A percentile compares a stretch with the other conserved stretches of the same genome.
These are phyloP conservation scores for Gymnothorax reevesii DNA, from an alignment of 2,797 vertebrate species.

Conservation along the genomic window DNA sequence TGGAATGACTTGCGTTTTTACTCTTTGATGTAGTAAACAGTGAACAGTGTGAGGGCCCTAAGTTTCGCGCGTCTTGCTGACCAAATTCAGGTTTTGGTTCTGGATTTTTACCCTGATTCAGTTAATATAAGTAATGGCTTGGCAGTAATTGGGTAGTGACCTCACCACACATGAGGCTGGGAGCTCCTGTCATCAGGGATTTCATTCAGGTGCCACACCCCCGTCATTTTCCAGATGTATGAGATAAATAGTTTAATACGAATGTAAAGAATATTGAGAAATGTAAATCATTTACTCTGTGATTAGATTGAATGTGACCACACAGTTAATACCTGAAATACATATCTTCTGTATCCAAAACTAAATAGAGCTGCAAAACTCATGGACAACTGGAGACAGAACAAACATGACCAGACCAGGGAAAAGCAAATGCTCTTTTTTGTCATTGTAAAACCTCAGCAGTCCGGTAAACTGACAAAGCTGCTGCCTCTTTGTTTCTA, in stretches of 20 bases:
- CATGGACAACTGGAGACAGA: not conserved
- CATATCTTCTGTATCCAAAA: not conserved
- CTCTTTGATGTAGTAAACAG: not conserved
- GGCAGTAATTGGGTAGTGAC: not conserved
- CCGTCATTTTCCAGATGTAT: not conserved
- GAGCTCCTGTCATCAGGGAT: not conserved
- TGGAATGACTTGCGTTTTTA: slow-evolving; percentile 15
- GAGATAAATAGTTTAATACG: not conserved
- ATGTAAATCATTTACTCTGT: not conserved
- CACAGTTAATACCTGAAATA: not conserved
- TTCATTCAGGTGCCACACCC: slow-evolving; percentile 14
- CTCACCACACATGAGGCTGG: not conserved
- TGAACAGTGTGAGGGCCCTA: not conserved
- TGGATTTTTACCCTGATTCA: not conserved
- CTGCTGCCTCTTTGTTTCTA: not conserved
- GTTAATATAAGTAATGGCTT: not conserved
- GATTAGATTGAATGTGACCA: not conserved
- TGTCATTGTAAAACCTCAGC: not conserved
- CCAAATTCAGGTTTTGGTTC: slow-evolving; percentile 25
- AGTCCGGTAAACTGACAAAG: not conserved
- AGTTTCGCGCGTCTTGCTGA: not conserved
- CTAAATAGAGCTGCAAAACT: not conserved
- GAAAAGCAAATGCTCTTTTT: not conserved
- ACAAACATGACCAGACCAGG: not conserved
- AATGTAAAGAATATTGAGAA: not conserved